Evolutionary conservation across 2,797 vertebrate species (phyloP), one percentile per base, ranked within the genome.

Genomic region (Sebastes oblongus): DNA sequence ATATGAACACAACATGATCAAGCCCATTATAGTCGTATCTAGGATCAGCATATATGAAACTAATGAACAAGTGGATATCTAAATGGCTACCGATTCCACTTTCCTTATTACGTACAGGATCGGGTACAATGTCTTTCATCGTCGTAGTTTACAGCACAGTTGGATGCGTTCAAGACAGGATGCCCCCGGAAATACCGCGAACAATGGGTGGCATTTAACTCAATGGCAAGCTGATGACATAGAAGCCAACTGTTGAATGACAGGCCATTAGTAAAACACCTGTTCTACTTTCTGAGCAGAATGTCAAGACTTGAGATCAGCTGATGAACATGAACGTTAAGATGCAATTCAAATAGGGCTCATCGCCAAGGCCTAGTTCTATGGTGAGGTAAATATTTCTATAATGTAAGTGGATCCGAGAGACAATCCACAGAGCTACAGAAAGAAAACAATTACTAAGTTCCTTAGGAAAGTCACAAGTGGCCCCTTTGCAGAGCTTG

Each of bases 251-350:
- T 81, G 75, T 46, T 85, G 80, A 91, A 78, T 82, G 84, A 86
- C 82, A 82, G 84, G 81, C 82, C 61, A 86, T 87, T 88, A 75
- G 78, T 56, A 64, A 80, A 83, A 88, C 86, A 86, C 75, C 82
- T 86, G 84, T 70, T 88, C 71, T 79, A 64, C 68, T 68, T 81
- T 85, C 75, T 30, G 78, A 75, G 66, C 75, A 78, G 80, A 87
- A 91, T 86, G 83, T 86, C 83, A 86, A 61, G 81, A 74, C 81
- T 67, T 81, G 72, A 82, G 75, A 89, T 92, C 80, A 85, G 75
- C 74, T 76, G 83, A 88, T 83, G 69, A 88, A 86, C 84, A 81
- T 3, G 9, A 85, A 67, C 12, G 67, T 77, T 79, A 62, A 81
- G 55, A 77, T 70, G 72, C 58, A 72, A 60, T 66, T 80, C 24